Percentiles rank a stretch among this genome's conserved stretches.
These are phyloP conservation scores for Hydrozoanthus tunicans DNA, from an alignment of 64 coral and sea anemone genomes.

Conservation along the genomic window DNA sequence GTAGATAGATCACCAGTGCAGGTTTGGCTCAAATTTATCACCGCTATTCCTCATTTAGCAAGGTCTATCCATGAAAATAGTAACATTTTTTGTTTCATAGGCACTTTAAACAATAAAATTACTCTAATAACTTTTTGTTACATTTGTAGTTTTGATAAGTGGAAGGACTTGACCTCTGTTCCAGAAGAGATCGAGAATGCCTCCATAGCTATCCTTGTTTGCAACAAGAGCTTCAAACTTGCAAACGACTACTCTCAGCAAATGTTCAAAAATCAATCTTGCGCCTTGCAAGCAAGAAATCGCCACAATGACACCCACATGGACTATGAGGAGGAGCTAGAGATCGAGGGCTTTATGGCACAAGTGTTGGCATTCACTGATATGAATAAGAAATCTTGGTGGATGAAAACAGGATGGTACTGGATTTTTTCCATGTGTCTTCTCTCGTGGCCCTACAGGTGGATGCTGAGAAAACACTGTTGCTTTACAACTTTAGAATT, in stretches of 20 bases:
- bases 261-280: slow-evolving; percentile 65
- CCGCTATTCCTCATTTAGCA: no score
- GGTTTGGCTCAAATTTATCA: no score
- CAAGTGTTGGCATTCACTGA: slow-evolving; percentile 59
- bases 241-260: slow-evolving; percentile 35
- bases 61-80: no score
- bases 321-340: slow-evolving; percentile 58
- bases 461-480: slow-evolving; percentile 48
- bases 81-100: no score
- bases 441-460: slow-evolving; percentile 50
- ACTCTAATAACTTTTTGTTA: no score
- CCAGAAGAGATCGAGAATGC: slow-evolving; percentile 29
- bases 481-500: neutral
- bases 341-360: slow-evolving; percentile 58
- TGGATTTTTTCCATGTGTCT: slow-evolving; percentile 63
- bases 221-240: slow-evolving; percentile 50
- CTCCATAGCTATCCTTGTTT: slow-evolving; percentile 34
- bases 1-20: no score
- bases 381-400: slow-evolving; percentile 16
- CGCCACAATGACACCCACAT: slow-evolving; percentile 60
- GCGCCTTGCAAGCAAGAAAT: slow-evolving; percentile 72
- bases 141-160: slow-evolving; percentile 46
- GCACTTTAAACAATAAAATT: no score
- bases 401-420: slow-evolving; percentile 57
- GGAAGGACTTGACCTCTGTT: slow-evolving; percentile 46